Evolutionary conservation across 2,888 invertebrate species (phyloP), one percentile per base, ranked within the genome.

Genomic region (Marasmarcha lunaedactyla): DNA sequence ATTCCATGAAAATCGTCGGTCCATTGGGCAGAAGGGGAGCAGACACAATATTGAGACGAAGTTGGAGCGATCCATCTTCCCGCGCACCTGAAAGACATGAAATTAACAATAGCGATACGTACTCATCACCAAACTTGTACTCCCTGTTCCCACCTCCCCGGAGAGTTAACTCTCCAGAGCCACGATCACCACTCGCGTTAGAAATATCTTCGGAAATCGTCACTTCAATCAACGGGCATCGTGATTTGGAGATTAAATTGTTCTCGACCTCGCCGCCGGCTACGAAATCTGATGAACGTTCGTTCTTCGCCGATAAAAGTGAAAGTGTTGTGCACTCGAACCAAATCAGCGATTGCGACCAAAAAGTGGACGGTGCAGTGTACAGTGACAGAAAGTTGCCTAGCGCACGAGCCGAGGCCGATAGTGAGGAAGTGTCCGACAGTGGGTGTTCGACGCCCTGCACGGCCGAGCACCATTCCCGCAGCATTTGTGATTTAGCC

Each of bases 171-270:
- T 78, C 77, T 37, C 77, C 77, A 13, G 78, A 76, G 52, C 74
- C 73, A 42, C 74, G 66, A 49, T 81, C 66, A 54, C 72, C 74
- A 37, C 79, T 71, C 47, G 78, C 72, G 46, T 72, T 91, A 53
- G 89, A 90, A 66, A 90, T 91, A 42, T 90, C 90, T 25, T 90
- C 91, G 26, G 90, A 91, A 59, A 92, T 92, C 52, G 90, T 92
- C 49, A 91, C 91, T 15, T 91, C 91, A 35, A 86, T 88, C 51
- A 90, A 91, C 61, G 91, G 91, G 35, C 91, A 91, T 62, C 85
- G 91, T 44, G 92, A 91, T 70, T 74, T 92, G 62, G 91, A 92
- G 74, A 92, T 92, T 52, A 90, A 90, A 65, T 89, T 92, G 71
- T 91, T 89, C 71, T 89, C 89, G 50, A 86, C 88, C 53, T 85